These are phyloP conservation scores for Anorthoa munda DNA, from an alignment of 2,888 invertebrate genomes.

Conservation along the genomic window DNA sequence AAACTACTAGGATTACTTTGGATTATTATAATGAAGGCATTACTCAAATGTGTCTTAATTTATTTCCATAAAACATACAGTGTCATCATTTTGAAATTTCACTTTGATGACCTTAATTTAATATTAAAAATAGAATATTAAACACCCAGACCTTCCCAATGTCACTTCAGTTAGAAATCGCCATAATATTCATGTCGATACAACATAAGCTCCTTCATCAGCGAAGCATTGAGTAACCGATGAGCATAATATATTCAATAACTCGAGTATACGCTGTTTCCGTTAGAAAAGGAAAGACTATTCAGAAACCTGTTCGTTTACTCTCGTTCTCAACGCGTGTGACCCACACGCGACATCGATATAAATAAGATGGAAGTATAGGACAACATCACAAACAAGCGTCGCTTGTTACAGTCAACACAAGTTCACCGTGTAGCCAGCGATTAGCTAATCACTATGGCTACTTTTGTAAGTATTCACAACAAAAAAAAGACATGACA, in stretches of 20 bases:
- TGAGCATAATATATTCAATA: slow-evolving; percentile 81
- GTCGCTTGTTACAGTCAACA: slow-evolving; percentile 83
- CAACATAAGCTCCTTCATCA: slow-evolving; percentile 70
- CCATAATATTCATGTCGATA: slow-evolving; percentile 69
- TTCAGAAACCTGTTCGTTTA: slow-evolving; percentile 80
- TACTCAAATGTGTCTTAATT: slow-evolving; percentile 12
- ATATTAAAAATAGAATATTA: slow-evolving; percentile 46
- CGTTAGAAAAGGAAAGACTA: slow-evolving; percentile 86
- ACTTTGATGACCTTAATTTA: slow-evolving; percentile 30
- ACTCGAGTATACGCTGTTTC: slow-evolving; percentile 73
- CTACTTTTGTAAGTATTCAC: slow-evolving; percentile 86
- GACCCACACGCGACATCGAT: slow-evolving; percentile 79
- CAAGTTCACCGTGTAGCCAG: slow-evolving; percentile 85
- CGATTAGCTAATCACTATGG: slow-evolving; percentile 90
- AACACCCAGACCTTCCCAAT: slow-evolving; percentile 47
- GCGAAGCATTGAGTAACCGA: slow-evolving; percentile 81
- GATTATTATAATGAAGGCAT: neutral
- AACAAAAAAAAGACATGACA: slow-evolving; percentile 10
- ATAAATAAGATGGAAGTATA: slow-evolving; percentile 86
- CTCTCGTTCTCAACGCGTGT: slow-evolving; percentile 79
- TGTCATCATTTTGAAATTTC: slow-evolving; percentile 47
- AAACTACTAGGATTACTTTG: neutral
- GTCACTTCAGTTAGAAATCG: slow-evolving; percentile 47
- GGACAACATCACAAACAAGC: slow-evolving; percentile 84
- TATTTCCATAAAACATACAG: slow-evolving; percentile 6